A percentile compares a stretch with the other conserved stretches of the same genome.
These are phyloP conservation scores for Sebastolobus altivelis DNA, from an alignment of 2,797 vertebrate genomes.

Conservation along the genomic window DNA sequence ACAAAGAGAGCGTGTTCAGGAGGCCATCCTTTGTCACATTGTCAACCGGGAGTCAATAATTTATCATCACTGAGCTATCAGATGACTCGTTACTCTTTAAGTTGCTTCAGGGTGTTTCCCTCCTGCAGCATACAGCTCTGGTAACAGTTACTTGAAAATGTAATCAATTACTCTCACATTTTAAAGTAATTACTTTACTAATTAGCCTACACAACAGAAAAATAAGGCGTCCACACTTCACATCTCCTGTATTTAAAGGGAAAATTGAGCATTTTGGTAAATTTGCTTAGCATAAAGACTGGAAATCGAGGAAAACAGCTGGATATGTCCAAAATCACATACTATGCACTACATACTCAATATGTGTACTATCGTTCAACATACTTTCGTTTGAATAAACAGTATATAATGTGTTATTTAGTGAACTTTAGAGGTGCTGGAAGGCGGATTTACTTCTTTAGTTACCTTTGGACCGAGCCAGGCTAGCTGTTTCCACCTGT, in stretches of 20 bases:
- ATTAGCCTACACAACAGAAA: too few relatives aligned
- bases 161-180: background rate
- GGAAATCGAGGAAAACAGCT: too few relatives aligned
- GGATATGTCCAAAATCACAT: too few relatives aligned
- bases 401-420: background rate
- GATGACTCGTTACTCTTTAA: constrained; percentile 28
- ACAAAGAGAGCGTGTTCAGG: constrained; percentile 63
- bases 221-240: too few relatives aligned
- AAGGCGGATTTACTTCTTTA: background rate
- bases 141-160: background rate
- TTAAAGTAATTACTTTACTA: background rate
- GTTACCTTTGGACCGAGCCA: background rate
- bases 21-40: constrained; percentile 59
- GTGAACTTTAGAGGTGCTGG: background rate
- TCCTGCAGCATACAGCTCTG: background rate
- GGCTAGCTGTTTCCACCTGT: background rate
- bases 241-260: background rate
- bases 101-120: constrained; percentile 17
- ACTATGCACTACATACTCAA: too few relatives aligned
- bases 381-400: background rate
- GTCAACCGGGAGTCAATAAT: constrained; percentile 73
- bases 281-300: background rate
- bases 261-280: background rate
- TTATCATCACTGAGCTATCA: constrained; percentile 58
- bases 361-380: too few relatives aligned